Evolutionary conservation across 2,113 vertebrate species (phyloP).

Genomic region (Ochotona curzoniae): DNA sequence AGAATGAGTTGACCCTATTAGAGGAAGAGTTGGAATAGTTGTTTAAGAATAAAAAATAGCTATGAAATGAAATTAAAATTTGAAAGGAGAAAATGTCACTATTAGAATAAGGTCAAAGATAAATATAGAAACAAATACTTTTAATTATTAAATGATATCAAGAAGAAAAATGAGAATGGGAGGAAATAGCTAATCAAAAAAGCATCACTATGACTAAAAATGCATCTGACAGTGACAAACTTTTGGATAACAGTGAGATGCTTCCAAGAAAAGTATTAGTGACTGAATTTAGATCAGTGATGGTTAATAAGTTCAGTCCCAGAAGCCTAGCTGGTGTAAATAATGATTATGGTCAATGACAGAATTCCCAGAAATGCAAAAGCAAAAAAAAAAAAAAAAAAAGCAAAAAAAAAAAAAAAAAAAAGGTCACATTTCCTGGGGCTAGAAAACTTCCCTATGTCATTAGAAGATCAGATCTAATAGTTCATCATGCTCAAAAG

Average conservation of each 20-base stretch:
- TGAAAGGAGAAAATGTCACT: too few species aligned
- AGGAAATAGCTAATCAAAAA: too few species aligned
- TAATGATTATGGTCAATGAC: conserved; percentile 75
- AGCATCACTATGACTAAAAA: too few species aligned
- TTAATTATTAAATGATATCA: too few species aligned
- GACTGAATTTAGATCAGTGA: conserved; percentile 92
- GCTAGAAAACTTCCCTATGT: conserved; percentile 86
- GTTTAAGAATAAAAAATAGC: too few species aligned
- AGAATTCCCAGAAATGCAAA: conserved; percentile 94
- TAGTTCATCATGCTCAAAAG: conserved; percentile 90
- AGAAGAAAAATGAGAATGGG: too few species aligned
- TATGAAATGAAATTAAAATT: too few species aligned
- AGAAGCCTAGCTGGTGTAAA: conserved; percentile 67
- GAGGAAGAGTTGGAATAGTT: too few species aligned
- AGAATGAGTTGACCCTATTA: too few species aligned
- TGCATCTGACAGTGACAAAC: not conserved
- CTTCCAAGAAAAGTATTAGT: conserved; percentile 91
- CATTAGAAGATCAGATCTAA: conserved; percentile 93
- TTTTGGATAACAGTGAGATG: conserved; percentile 75
- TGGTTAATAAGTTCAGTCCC: conserved; percentile 82
- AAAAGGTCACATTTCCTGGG: conserved; percentile 88
- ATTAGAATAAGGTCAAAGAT: too few species aligned
- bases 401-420: conserved; percentile 80
- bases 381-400: conserved; percentile 68
- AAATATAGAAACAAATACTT: too few species aligned